Evolutionary conservation across 2,797 vertebrate genomes (phyloP).

Genomic region (Adelosebastes latens): DNA sequence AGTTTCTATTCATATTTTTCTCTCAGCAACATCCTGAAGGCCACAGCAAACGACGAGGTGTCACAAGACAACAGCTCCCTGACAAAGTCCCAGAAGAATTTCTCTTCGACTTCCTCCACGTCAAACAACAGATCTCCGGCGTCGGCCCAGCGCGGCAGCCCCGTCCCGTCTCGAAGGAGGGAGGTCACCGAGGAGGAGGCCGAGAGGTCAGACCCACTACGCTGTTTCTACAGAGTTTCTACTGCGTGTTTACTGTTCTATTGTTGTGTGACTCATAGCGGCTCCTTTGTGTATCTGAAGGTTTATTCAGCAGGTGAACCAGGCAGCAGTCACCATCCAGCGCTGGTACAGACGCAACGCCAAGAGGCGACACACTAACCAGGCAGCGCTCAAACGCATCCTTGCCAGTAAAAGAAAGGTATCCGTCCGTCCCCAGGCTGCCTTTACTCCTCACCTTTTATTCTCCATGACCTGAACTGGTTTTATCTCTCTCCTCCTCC

Average conservation of each 20-base stretch:
- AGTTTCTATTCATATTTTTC: background rate
- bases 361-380: slow-evolving; percentile 62
- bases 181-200: slow-evolving; percentile 96
- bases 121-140: slow-evolving; percentile 74
- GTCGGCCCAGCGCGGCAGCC: slow-evolving; percentile 49
- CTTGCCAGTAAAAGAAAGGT: slow-evolving; percentile 87
- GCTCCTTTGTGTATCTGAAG: slow-evolving; percentile 66
- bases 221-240: background rate
- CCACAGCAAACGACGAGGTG: slow-evolving; percentile 82
- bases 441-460: background rate
- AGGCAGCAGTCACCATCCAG: slow-evolving; percentile 91
- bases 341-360: slow-evolving; percentile 89
- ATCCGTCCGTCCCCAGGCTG: background rate
- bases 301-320: slow-evolving; percentile 93
- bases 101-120: slow-evolving; percentile 80
- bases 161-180: slow-evolving; percentile 63
- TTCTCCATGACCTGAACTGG: background rate
- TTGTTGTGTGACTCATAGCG: background rate
- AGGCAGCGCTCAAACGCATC: slow-evolving; percentile 73
- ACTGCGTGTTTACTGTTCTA: background rate
- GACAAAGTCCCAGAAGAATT: slow-evolving; percentile 91
- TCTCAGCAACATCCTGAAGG: slow-evolving; percentile 91
- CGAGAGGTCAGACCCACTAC: slow-evolving; percentile 83
- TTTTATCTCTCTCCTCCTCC: background rate
- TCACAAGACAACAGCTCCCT: slow-evolving; percentile 80